Evolutionary conservation across 2,113 vertebrate genomes (phyloP), one percentile per base, ranked within the genome.

Genomic region (Clupea harengus): DNA sequence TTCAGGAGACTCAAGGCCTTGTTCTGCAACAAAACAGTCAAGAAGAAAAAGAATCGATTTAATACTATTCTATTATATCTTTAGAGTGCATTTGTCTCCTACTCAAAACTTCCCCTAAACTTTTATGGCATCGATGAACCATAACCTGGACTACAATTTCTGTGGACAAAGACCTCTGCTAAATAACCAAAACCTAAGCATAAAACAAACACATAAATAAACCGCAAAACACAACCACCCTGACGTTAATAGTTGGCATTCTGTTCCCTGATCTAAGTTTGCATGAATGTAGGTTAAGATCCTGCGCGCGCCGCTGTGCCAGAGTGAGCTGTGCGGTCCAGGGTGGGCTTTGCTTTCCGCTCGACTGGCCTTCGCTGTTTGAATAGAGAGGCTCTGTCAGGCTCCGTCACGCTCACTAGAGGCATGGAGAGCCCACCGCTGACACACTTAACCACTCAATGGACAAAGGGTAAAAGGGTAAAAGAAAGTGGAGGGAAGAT

Each of bases 1-100:
- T 4, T 45, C 85, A 39, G 84, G 88, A 20, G 85, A 87, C 50
- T 89, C 89, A 9, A 88, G 85, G 3, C 87, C 82, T 85, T 88
- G 85, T 89, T 64, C 0, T 18, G 45, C 39, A 39, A 39, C 39
- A 39, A 39, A 39, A 39, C 39, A 39, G 39, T 39, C 1, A 39
- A 39, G 1, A 39, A 86, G 20, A 82, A 10, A 4, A 49, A 49
- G 9, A 49, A 60, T 60, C 22, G 54, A 60, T 22, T 39, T 49
- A 49, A 49, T 49, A 11, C 9, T 49, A 11, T 49, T 60, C 20
- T 60, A 7, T 3, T 60, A 1, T 39, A 39, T 39, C 39, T 39
- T 39, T 39, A 39, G 39, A 39, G 39, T 39, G 39, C 39, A 1
- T 39, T 39, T 39, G 39, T 39, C 39, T 39, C 39, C 39, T 1